Evolutionary conservation across 2,113 vertebrate species (phyloP).

Genomic region (Podocnemis expansa): DNA sequence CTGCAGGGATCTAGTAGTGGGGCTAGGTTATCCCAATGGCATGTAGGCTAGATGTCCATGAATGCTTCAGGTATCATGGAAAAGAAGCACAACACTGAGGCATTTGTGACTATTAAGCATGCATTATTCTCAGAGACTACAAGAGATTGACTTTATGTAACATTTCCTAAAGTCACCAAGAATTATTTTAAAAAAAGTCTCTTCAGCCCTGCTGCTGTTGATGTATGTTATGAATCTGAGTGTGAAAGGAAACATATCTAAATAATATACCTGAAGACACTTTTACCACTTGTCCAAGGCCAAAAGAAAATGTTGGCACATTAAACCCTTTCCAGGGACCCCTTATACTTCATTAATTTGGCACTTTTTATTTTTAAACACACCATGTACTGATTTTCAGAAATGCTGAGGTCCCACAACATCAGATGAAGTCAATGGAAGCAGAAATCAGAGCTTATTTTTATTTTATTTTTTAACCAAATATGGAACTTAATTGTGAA

Average conservation of each 20-base stretch:
- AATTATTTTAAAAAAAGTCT: background rate
- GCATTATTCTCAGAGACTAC: fast-evolving
- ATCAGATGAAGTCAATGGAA: background rate
- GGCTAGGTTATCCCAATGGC: background rate
- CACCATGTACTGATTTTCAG: background rate
- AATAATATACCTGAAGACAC: background rate
- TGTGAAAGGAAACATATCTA: background rate
- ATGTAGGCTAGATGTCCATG: background rate
- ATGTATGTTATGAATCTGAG: background rate
- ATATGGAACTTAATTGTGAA: background rate
- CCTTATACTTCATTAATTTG: background rate
- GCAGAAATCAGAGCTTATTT: background rate
- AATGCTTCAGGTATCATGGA: background rate
- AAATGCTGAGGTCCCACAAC: background rate
- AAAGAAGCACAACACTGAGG: background rate
- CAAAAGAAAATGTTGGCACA: background rate
- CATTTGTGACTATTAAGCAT: background rate
- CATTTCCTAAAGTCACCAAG: background rate
- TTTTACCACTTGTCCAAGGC: background rate
- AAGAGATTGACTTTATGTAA: background rate
- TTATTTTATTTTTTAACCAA: background rate
- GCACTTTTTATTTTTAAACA: background rate
- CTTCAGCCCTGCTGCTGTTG: background rate
- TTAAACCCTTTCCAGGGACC: background rate
- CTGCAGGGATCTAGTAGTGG: no score